phyloP scores from a whole-genome alignment of 2,888 invertebrate genomes.

The Caenorhabditis sp. region DNA sequence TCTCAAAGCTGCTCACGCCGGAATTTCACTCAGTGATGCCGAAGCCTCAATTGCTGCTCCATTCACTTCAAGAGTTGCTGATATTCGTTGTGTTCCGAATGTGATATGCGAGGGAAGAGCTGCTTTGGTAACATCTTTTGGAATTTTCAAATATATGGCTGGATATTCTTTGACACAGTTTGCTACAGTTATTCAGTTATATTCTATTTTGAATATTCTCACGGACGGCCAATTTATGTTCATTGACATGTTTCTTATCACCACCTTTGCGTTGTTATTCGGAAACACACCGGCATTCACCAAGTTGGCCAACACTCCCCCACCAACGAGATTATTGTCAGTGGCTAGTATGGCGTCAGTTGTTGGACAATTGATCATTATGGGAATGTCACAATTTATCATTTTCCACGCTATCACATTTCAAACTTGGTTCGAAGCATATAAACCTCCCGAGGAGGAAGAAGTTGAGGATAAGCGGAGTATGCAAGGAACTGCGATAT shows the following conservation, averaged over 20 bases:
- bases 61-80: conserved; percentile 77
- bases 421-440: conserved; percentile 69
- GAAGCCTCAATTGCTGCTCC: conserved; percentile 77
- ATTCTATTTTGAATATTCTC: conserved; percentile 72
- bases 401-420: conserved; percentile 60
- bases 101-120: conserved; percentile 78
- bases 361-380: conserved; percentile 78
- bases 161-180: conserved; percentile 86
- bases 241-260: conserved; percentile 75
- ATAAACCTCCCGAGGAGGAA: conserved; percentile 73
- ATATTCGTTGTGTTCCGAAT: conserved; percentile 70
- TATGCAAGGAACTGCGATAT: conserved; percentile 84
- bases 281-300: conserved; percentile 67
- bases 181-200: conserved; percentile 75
- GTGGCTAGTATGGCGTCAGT: conserved; percentile 79
- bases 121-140: conserved; percentile 92
- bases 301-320: conserved; percentile 59
- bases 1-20: conserved; percentile 69
- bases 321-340: conserved; percentile 76
- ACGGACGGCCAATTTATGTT: conserved; percentile 73
- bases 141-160: conserved; percentile 98
- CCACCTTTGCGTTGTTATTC: conserved; percentile 73
- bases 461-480: conserved; percentile 76
- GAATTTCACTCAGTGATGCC: conserved; percentile 74
- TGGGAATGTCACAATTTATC: conserved; percentile 77